Base-by-base conservation (phyloP, 2,113 vertebrate species). In the Loxodonta africana region DNA sequence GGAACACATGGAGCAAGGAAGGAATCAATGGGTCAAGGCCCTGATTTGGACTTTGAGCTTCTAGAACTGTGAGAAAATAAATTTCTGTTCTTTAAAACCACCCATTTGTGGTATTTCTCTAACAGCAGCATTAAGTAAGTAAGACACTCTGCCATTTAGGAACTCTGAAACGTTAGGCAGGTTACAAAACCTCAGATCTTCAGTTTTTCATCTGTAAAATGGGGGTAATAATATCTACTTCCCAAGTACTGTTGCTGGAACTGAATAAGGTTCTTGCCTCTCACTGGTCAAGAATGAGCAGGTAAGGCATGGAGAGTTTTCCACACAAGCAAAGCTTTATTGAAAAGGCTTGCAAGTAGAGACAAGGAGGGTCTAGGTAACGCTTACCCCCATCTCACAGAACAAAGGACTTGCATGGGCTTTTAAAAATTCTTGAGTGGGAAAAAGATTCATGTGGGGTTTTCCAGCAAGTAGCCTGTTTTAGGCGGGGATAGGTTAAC, bases 121-220 rank as follows among this genome's bases (percentile, higher is more conserved):
- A 15, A 69, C 6, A 69, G 67, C 12, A 69, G 67, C 30, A 69
- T 26, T 69, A 69, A 33, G 30, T 33, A 69, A 69, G 30, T 69
- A 69, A 69, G 67, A 14, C 67, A 69, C 30, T 33, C 25, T 53
- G 57, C 57, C 86, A 0, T 85, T 60, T 48, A 69, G 25, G 41
- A 87, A 48, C 51, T 87, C 71, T 77, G 53, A 44, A 23, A 8
- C 51, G 5, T 69, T 90, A 28, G 48, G 33, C 0, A 30, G 17
- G 10, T 86, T 74, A 33, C 5, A 71, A 62, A 88, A 20, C 53
- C 62, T 92, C 30, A 74, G n/a, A 28, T 46, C 26, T 41, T 83
- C 15, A 67, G 69, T 9, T 85, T 25, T 8, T 51, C 30, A 69
- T 60, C 82, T 90, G 41, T 96, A 73, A 84, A 95, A 60, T 90